Evolutionary conservation across 53 echinoderm and acorn worm species (phyloP).

Genomic region (Astropecten irregularis): DNA sequence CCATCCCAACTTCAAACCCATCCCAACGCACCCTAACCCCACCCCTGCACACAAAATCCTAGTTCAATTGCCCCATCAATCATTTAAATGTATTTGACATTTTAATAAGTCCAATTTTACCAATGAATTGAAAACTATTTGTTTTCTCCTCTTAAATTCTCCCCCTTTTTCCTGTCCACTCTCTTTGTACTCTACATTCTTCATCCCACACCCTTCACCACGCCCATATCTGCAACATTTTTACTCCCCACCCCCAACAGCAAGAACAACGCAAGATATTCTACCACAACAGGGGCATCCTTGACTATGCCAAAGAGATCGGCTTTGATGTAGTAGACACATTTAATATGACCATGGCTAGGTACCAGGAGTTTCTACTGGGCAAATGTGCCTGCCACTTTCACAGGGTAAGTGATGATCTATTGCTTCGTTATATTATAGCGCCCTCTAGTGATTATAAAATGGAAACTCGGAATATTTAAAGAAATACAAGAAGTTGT

Average conservation of each 20-base stretch:
- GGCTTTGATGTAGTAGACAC: conserved; percentile 84
- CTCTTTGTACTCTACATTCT: background rate
- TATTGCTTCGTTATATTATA: background rate
- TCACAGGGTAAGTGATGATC: conserved; percentile 76
- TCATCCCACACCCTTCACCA: too few relatives aligned
- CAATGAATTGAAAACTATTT: too few relatives aligned
- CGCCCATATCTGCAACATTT: too few relatives aligned
- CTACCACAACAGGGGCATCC: conserved; percentile 80
- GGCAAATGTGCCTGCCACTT: conserved; percentile 98
- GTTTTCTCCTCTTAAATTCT: background rate
- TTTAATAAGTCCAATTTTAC: too few relatives aligned
- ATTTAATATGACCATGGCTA: conserved; percentile 98
- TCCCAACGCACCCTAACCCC: too few relatives aligned
- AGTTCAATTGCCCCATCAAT: too few relatives aligned
- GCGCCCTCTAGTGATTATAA: background rate
- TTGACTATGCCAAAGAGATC: conserved; percentile 50
- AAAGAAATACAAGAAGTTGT: background rate
- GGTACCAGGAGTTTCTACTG: conserved; percentile 87
- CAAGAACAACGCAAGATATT: conserved; percentile 79
- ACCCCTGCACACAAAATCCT: too few relatives aligned
- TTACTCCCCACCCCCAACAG: conserved; percentile 13
- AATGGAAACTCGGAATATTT: background rate
- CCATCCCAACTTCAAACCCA: too few relatives aligned
- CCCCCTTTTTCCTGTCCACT: background rate
- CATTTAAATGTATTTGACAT: too few relatives aligned